These are phyloP conservation scores for Pao palembangensis DNA, from an alignment of 2,113 vertebrate species.

Conservation along the genomic window DNA sequence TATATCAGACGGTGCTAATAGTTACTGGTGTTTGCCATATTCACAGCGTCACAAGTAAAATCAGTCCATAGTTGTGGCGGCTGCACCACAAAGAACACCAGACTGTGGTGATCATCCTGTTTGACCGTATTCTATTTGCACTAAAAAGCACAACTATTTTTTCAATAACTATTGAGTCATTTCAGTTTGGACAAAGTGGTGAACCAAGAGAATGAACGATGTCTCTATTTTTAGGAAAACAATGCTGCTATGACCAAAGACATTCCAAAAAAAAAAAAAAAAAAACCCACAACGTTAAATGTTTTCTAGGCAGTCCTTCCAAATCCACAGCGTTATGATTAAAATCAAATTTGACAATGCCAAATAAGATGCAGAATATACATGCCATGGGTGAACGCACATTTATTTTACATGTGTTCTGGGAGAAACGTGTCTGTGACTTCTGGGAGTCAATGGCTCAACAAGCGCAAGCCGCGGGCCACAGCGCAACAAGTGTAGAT, in stretches of 20 bases:
- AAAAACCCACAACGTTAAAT: background rate
- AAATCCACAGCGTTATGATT: background rate
- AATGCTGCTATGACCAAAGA: background rate
- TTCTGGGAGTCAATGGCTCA: conserved; percentile 23
- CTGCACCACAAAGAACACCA: background rate
- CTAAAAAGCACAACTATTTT: no score
- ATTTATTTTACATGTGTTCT: conserved; percentile 19
- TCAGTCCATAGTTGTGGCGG: background rate
- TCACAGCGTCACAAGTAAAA: background rate
- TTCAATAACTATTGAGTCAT: background rate
- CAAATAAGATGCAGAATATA: conserved; percentile 19
- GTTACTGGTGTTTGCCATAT: background rate
- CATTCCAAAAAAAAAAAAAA: background rate
- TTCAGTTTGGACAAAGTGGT: background rate
- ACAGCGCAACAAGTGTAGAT: conserved; percentile 42
- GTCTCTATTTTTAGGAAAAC: background rate
- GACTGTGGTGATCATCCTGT: no score
- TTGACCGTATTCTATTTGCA: no score
- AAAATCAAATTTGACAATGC: conserved; percentile 18
- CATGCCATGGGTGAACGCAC: conserved; percentile 30
- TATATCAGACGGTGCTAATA: background rate
- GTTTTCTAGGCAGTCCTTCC: background rate
- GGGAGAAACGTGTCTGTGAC: conserved; percentile 2
- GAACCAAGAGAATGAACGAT: background rate
- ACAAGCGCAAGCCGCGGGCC: no score